A percentile compares a stretch with the other conserved stretches of the same genome.
These are phyloP conservation scores for Aphelenchoides besseyi DNA, from an alignment of 1,140 invertebrate species.

Conservation along the genomic window DNA sequence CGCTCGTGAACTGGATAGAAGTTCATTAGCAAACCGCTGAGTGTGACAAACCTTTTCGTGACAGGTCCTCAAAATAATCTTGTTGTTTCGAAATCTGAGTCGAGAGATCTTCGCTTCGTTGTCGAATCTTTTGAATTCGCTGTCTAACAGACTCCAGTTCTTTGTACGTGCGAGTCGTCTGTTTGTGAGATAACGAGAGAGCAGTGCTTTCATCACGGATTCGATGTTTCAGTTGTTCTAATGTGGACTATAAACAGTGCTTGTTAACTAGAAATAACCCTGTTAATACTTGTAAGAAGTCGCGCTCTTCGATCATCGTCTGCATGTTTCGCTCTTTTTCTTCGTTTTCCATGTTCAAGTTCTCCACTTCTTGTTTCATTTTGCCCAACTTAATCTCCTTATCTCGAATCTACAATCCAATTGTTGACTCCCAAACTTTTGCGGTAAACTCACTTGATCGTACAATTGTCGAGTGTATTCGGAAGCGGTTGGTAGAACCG, in stretches of 20 bases:
- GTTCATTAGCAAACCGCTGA: background rate
- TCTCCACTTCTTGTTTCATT: slow-evolving; percentile 8
- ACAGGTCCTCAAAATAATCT: slow-evolving; percentile 1
- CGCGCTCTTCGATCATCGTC: slow-evolving; percentile 12
- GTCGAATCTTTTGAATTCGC: background rate
- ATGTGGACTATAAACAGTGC: background rate
- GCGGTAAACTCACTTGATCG: slow-evolving; percentile 18
- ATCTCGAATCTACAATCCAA: slow-evolving; percentile 14
- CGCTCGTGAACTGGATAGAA: slow-evolving; percentile 5
- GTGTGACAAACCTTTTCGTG: slow-evolving; percentile 1
- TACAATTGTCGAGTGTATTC: slow-evolving; percentile 21
- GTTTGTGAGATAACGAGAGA: background rate
- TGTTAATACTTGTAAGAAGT: background rate
- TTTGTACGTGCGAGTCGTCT: slow-evolving; percentile 11
- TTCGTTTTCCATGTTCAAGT: slow-evolving; percentile 10
- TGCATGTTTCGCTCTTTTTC: background rate
- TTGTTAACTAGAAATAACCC: background rate
- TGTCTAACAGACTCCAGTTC: slow-evolving; percentile 17
- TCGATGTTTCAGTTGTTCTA: background rate
- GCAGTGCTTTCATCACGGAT: background rate
- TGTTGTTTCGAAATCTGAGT: slow-evolving; percentile 16
- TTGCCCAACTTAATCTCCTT: slow-evolving; percentile 10
- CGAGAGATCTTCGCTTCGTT: slow-evolving; percentile 11
- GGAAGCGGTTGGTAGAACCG: slow-evolving; percentile 22
- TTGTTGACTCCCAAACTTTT: background rate